phyloP scores from a whole-genome alignment of 2,888 invertebrate genomes.

The Tenodera sinensis region DNA sequence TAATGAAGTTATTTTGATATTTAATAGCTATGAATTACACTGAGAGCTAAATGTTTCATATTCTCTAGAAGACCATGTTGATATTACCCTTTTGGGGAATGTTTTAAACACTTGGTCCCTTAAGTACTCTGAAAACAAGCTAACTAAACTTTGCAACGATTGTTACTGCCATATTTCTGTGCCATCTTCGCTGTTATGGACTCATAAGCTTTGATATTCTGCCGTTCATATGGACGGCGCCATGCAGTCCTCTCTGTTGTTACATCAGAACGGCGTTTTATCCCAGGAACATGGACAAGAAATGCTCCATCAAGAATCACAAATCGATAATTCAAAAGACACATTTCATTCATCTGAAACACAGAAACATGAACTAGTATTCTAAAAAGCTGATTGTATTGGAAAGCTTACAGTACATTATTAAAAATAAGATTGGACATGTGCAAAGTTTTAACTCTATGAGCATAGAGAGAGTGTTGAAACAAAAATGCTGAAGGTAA shows the following conservation, averaged over 20 bases:
- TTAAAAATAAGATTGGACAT: neutral
- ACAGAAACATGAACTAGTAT: neutral
- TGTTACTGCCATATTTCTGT: slow-evolving; percentile 22
- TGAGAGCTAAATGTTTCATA: neutral
- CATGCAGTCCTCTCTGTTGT: slow-evolving; percentile 16
- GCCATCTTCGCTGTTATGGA: slow-evolving; percentile 17
- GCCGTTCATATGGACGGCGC: slow-evolving; percentile 24
- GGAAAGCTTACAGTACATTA: too few relatives aligned
- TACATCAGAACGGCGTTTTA: slow-evolving; percentile 48
- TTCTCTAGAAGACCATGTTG: neutral
- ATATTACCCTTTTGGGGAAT: neutral
- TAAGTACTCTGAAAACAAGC: neutral
- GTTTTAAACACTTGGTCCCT: neutral
- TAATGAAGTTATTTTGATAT: neutral
- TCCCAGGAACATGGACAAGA: slow-evolving; percentile 65
- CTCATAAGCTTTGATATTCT: slow-evolving; percentile 22
- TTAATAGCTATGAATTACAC: neutral
- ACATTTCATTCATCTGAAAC: slow-evolving; percentile 72
- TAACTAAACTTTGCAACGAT: slow-evolving; percentile 19
- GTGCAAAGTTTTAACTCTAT: too few relatives aligned
- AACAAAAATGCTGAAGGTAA: too few relatives aligned
- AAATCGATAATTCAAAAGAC: slow-evolving; percentile 66
- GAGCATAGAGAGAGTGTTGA: too few relatives aligned
- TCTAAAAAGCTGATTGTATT: neutral
- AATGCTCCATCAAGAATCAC: slow-evolving; percentile 71